Conservation (phyloP, 2,888 invertebrate species). For the Zygothrica quintamaculata region DNA sequence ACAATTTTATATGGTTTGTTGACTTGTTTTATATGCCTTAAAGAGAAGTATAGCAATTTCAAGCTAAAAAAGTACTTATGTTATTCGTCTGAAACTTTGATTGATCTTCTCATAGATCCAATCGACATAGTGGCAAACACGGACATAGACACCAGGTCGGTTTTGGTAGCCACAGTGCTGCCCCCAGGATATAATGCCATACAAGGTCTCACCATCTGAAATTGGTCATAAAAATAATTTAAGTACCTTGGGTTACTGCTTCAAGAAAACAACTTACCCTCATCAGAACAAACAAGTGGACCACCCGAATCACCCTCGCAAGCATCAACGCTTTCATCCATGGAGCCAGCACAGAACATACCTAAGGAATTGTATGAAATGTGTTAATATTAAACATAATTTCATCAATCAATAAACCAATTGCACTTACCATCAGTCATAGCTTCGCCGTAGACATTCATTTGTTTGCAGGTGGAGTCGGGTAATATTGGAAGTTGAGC, state of each 20-base stretch:
- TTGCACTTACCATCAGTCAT: conserved; percentile 86
- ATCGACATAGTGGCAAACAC: conserved; percentile 87
- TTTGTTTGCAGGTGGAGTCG: conserved; percentile 87
- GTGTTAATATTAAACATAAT: background rate
- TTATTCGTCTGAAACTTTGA: conserved; percentile 50
- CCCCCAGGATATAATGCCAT: conserved; percentile 92
- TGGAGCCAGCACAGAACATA: conserved; percentile 92
- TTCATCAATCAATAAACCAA: conserved; percentile 25
- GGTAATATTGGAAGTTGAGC: conserved; percentile 89
- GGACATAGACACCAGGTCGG: conserved; percentile 91
- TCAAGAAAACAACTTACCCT: conserved; percentile 83
- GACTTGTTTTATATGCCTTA: no score
- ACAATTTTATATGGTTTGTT: no score
- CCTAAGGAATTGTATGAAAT: conserved; percentile 70
- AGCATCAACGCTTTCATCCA: conserved; percentile 91
- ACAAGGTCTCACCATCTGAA: conserved; percentile 88
- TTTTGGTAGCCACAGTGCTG: conserved; percentile 90
- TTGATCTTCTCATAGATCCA: conserved; percentile 88
- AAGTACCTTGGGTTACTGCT: background rate
- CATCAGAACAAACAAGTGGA: conserved; percentile 89
- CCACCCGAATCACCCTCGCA: conserved; percentile 95
- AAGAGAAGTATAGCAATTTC: no score
- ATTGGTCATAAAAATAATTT: conserved; percentile 1
- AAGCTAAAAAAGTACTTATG: no score
- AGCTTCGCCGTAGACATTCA: conserved; percentile 88